Base-by-base conservation (phyloP, 2,113 vertebrate genomes). In the Tympanuchus pallidicinctus region DNA sequence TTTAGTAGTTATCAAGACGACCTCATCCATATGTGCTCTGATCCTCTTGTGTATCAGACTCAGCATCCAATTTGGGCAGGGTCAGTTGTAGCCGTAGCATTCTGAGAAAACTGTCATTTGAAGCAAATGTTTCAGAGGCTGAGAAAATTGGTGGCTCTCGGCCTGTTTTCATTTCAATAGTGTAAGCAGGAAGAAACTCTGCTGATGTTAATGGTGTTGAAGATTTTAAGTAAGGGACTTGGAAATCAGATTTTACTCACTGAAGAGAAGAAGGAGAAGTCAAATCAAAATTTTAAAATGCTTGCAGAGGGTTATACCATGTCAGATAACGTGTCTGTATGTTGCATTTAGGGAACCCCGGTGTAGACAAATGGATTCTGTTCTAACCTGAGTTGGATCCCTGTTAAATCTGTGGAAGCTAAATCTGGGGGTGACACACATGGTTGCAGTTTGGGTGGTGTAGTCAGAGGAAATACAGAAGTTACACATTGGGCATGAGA, bases 1-100 rank as follows among this genome's bases (percentile, higher is more conserved):
- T 84, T 89, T 45, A 65, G 50, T 84, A 64, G n/a, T 52, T 21
- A 48, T 79, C 57, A 38, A 90, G 80, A 85, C 42, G 87, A 79
- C 48, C 71, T 91, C 64, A 63, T 78, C 81, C 89, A 11, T 87
- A 88, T 91, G 13, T 87, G 87, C 82, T 82, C 80, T 66, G 52
- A 27, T 92, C 30, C n/a, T 96, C 79, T 60, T 73, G 20, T 89
- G 50, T 80, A 17, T 78, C 65, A 60, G 67, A 90, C 56, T 89
- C 64, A 45, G 59, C 50, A 25, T 52, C 75, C 4, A 0, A 74
- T 71, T 74, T 83, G 82, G 56, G 27, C 45, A 45, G 57, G 34
- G 30, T 70, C 48, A 92, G 45, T 20, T 3, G 1, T 66, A 93
- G 32, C 50, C 75, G 25, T 87, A 65, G 76, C 54, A 71, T 77